phyloP scores from a whole-genome alignment of 2,113 vertebrate genomes.

The Tupaia tana region DNA sequence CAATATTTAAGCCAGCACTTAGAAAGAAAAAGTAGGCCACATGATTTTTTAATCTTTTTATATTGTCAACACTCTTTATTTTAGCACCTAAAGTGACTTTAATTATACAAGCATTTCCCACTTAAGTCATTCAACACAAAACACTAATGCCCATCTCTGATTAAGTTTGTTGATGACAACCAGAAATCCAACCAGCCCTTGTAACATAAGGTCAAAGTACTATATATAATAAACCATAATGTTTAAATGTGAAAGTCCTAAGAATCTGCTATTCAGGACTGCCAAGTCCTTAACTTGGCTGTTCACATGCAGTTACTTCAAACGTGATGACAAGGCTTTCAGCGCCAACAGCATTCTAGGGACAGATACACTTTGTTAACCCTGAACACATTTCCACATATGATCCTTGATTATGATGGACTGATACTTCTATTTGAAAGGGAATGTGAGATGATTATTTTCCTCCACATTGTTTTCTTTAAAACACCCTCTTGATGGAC shows the following conservation, averaged over 20 bases:
- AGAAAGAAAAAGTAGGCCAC: background rate
- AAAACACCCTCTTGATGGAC: background rate
- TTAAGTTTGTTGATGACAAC: background rate
- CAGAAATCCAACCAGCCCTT: background rate
- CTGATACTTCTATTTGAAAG: background rate
- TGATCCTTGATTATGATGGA: background rate
- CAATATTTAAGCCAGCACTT: background rate
- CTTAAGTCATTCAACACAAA: background rate
- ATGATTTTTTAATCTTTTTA: background rate
- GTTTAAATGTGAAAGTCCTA: background rate
- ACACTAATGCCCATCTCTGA: background rate
- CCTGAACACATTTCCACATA: background rate
- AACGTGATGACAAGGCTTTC: background rate
- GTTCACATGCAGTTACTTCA: rapidly evolving
- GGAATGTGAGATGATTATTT: background rate
- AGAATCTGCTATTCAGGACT: background rate
- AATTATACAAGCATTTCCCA: background rate
- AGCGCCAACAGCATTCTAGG: background rate
- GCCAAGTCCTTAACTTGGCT: background rate
- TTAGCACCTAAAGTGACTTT: background rate
- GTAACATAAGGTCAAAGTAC: background rate
- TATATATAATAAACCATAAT: background rate
- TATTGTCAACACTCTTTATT: background rate
- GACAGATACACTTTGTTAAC: background rate
- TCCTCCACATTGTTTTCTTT: background rate